Conservation (phyloP, 1,140 invertebrate species). For the Linepithema humile region DNA sequence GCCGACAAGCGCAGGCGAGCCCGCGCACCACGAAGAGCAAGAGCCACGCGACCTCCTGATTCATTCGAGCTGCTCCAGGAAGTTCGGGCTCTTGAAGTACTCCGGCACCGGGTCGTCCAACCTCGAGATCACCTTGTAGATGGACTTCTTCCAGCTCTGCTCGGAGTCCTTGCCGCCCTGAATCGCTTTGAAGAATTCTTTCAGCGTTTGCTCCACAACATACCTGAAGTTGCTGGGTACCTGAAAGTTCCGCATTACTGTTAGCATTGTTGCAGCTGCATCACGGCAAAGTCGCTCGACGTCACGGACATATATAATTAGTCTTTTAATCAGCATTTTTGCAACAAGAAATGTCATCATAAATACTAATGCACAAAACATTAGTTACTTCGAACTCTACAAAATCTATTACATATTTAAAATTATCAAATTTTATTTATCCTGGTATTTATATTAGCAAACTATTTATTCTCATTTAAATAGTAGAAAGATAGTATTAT, state of each 20-base stretch:
- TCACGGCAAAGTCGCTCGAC: neutral
- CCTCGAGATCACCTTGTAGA: constrained; percentile 99
- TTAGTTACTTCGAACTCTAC: neutral
- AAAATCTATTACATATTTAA: too few species aligned
- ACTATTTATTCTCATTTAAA: neutral
- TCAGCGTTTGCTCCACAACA: constrained; percentile 98
- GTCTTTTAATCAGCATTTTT: neutral
- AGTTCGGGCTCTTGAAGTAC: constrained; percentile 99
- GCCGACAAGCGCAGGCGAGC: constrained; percentile 67
- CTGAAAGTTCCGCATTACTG: constrained; percentile 85
- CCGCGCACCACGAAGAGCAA: constrained; percentile 76
- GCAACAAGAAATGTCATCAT: neutral
- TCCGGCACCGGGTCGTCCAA: constrained; percentile 99
- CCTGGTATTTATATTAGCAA: too few species aligned
- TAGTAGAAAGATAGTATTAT: neutral
- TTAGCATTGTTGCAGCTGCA: neutral
- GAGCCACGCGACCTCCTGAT: constrained; percentile 78
- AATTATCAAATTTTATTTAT: too few species aligned
- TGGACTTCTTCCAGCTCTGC: constrained; percentile 99
- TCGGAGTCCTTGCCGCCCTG: constrained; percentile 97
- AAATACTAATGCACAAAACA: neutral
- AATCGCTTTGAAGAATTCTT: constrained; percentile 99
- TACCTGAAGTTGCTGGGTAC: constrained; percentile 98
- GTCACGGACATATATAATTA: constrained; percentile 1
- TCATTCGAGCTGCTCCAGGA: constrained; percentile 99